Evolutionary conservation across 2,888 invertebrate genomes (phyloP).

Genomic region (Dicycla oo): DNA sequence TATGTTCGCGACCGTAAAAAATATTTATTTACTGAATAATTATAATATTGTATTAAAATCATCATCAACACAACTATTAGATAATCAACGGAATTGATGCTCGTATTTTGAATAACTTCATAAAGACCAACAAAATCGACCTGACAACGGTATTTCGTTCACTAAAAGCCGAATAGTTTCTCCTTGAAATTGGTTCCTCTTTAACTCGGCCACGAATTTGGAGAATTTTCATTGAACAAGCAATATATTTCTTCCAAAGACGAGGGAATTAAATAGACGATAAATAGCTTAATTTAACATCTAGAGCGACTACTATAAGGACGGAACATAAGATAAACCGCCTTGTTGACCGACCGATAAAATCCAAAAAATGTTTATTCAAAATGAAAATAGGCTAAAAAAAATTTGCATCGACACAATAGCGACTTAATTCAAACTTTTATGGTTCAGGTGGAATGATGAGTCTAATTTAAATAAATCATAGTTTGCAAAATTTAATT

Average conservation of each 20-base stretch:
- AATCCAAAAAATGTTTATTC: not conserved
- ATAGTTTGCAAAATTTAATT: not conserved
- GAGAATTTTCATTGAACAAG: slow-evolving; percentile 66
- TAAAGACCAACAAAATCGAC: slow-evolving; percentile 27
- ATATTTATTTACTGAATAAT: too few species aligned
- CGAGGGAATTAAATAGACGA: slow-evolving; percentile 35
- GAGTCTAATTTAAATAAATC: not conserved
- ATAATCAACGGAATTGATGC: not conserved
- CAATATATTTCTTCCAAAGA: slow-evolving; percentile 65
- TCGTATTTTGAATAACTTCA: slow-evolving; percentile 11
- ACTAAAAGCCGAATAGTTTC: slow-evolving; percentile 36
- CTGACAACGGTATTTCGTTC: slow-evolving; percentile 29
- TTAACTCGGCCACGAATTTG: slow-evolving; percentile 57
- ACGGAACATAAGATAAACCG: not conserved
- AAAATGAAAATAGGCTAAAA: too few species aligned
- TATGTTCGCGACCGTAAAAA: too few species aligned
- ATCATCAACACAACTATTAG: not conserved
- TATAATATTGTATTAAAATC: too few species aligned
- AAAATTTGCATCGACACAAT: too few species aligned
- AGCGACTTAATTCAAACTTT: too few species aligned
- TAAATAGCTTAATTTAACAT: slow-evolving; percentile 30
- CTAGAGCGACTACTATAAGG: not conserved
- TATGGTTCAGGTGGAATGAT: too few species aligned
- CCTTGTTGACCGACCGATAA: too few species aligned
- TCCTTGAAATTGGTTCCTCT: slow-evolving; percentile 47